Percentiles rank a stretch among this genome's conserved stretches.
These are phyloP conservation scores for Urocynchramus pylzowi DNA, from an alignment of 2,113 vertebrate species.

Conservation along the genomic window DNA sequence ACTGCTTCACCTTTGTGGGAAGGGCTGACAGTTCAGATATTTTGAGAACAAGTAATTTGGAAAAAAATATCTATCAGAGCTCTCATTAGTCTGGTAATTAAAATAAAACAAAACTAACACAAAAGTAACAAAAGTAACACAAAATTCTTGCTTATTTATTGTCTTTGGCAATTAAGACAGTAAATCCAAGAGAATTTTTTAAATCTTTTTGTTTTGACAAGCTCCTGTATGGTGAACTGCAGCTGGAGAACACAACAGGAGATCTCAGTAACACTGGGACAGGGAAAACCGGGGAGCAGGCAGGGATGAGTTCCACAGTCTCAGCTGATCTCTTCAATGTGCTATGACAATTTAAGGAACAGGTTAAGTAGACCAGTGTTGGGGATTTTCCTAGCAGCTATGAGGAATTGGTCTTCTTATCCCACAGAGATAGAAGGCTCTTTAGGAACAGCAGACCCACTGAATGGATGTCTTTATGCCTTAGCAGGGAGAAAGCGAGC, in stretches of 20 bases:
- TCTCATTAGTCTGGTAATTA: not conserved
- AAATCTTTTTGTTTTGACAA: not conserved
- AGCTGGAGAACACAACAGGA: not conserved
- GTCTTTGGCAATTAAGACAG: not conserved
- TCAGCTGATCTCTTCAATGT: not conserved
- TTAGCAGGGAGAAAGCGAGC: not conserved
- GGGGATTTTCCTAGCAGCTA: not conserved
- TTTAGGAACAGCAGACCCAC: not conserved
- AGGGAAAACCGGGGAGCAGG: not conserved
- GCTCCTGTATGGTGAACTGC: not conserved
- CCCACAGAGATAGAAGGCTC: not conserved
- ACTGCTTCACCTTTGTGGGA: not conserved
- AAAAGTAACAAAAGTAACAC: no score
- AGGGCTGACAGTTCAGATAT: not conserved
- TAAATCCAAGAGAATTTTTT: not conserved
- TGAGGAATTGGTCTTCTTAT: accelerated
- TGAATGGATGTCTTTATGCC: accelerated
- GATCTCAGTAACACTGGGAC: not conserved
- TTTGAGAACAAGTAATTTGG: not conserved
- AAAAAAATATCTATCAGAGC: not conserved
- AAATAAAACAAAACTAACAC: no score
- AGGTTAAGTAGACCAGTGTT: not conserved
- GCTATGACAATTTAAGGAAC: not conserved
- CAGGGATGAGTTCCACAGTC: not conserved
- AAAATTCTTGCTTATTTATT: not conserved